Base-by-base conservation (phyloP, 2,797 vertebrate species). In the Acrocephalus scirpaceus region DNA sequence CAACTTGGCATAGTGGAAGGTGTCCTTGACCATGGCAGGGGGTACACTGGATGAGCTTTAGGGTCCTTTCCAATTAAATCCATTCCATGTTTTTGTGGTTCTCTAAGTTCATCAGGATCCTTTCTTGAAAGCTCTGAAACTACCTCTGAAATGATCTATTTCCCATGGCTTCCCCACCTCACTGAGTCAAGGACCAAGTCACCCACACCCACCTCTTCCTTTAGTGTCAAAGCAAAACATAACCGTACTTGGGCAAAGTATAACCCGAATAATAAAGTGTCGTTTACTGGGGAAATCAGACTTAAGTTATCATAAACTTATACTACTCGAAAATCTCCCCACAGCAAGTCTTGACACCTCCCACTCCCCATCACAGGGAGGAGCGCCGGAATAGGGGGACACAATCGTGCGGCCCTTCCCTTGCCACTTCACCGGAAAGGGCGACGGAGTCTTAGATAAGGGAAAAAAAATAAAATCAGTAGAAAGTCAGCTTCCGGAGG, bases 1-100 rank as follows among this genome's bases (percentile, higher is more conserved):
- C 26, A 11, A 0, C 18, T 40, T 16, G 48, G 22, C 22, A 17
- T 0, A 36, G 36, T 13, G 42, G 47, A 0, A 62, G 34, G 42
- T 25, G 48, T 56, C 36, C 42, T 26, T 56, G 44, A 26, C 19
- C 32, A 15, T 6, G 26, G 42, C 48, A 54, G 7, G 21, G 22
- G 15, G 12, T 20, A 32, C 0, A 70, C 5, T 38, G 38, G 16
- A 4, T 8, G 17, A 1, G n/a, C 13, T 45, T 29, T 30, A 8
- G 3, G 17, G 38, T 34, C 25, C 13, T 29, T 77, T 71, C 38
- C 65, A 26, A 65, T 10, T n/a, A 6, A 65, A 51, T 19, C 29
- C 17, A 32, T 20, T 12, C 45, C 32, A 25, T 42, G 48, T 48
- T 48, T 54, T 47, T n/a, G 2, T 5, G 16, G 16, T 13, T 62